Conservation (phyloP, 2,113 vertebrate species). For the Triplophysa tibetana region DNA sequence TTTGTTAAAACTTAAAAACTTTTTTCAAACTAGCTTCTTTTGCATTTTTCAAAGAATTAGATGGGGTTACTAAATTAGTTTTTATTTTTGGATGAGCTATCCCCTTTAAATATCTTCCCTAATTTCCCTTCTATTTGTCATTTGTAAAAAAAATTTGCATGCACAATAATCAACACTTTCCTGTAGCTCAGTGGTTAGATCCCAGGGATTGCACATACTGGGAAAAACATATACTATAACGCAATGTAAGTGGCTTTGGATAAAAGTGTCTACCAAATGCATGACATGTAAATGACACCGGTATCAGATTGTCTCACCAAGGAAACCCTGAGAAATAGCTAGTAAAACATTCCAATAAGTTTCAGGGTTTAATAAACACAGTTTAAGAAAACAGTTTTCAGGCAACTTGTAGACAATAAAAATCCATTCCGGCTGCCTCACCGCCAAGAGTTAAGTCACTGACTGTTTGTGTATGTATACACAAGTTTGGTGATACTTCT, state of each 20-base stretch:
- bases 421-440: constrained; percentile 2
- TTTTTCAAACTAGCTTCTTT: too few species aligned
- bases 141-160: neutral
- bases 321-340: neutral
- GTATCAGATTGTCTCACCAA: neutral
- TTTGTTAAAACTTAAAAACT: too few species aligned
- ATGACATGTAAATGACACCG: neutral
- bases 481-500: too few species aligned
- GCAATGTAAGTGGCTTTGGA: too few species aligned
- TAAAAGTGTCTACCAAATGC: too few species aligned
- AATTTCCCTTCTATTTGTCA: too few species aligned
- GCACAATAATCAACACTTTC: constrained; percentile 45
- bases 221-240: too few species aligned
- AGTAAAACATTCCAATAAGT: neutral
- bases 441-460: neutral
- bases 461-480: neutral
- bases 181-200: too few species aligned
- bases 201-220: too few species aligned
- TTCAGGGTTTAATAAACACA: constrained; percentile 51
- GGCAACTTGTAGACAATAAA: constrained; percentile 41
- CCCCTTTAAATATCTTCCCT: too few species aligned
- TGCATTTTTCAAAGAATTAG: neutral
- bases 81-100: too few species aligned
- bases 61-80: neutral
- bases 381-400: constrained; percentile 47